These are phyloP conservation scores for Polyploca ridens DNA, from an alignment of 2,888 invertebrate species.

Conservation along the genomic window DNA sequence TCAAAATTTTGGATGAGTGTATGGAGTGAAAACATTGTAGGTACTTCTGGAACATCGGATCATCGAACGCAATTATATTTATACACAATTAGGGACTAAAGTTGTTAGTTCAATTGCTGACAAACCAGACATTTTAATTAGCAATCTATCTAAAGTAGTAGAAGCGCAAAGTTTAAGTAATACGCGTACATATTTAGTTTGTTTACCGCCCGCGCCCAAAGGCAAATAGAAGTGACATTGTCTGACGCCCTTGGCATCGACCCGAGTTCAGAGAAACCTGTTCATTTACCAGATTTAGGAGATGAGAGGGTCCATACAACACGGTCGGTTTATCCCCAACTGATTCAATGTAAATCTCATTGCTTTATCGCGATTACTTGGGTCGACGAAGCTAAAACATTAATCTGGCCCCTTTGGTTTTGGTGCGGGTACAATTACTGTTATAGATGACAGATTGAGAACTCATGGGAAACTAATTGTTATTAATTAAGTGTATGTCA, in stretches of 20 bases:
- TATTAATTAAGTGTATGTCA: background rate
- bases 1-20: no score
- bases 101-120: background rate
- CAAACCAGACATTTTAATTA: constrained; percentile 39
- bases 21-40: no score
- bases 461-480: background rate
- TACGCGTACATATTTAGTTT: constrained; percentile 50
- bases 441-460: constrained; percentile 8
- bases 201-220: constrained; percentile 69
- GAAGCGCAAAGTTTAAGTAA: constrained; percentile 35
- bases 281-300: constrained; percentile 41
- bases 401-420: constrained; percentile 7
- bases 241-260: constrained; percentile 64
- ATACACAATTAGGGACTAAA: background rate
- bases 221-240: constrained; percentile 79
- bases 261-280: constrained; percentile 38
- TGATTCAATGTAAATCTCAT: constrained; percentile 39
- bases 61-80: background rate
- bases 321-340: constrained; percentile 38
- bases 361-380: constrained; percentile 42
- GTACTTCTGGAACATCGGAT: no score
- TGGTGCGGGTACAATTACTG: background rate
- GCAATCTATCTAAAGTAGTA: constrained; percentile 33
- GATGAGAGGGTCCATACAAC: constrained; percentile 33
- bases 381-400: constrained; percentile 18